Conservation (phyloP, 2,888 invertebrate genomes). For the Hydraecia micacea region DNA sequence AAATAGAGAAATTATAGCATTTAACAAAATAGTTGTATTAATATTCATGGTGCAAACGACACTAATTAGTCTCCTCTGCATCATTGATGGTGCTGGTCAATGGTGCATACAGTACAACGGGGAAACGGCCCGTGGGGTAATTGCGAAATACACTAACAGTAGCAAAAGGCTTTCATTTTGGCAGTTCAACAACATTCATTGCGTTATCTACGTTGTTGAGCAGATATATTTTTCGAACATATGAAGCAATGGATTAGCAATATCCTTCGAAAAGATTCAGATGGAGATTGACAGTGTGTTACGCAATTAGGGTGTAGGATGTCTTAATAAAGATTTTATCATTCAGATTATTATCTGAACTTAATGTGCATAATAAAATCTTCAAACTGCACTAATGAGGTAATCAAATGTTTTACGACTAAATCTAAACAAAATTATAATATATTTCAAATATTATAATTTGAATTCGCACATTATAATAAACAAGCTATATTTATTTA, state of each 20-base stretch:
- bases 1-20: background rate
- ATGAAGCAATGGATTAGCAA: background rate
- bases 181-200: background rate
- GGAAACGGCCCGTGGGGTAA: background rate
- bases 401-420: conserved; percentile 43
- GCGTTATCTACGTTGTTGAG: background rate
- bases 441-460: conserved; percentile 45
- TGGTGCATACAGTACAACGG: too few relatives aligned
- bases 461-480: conserved; percentile 42
- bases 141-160: background rate
- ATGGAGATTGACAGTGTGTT: too few relatives aligned
- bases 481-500: conserved; percentile 33
- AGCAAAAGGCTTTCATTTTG: background rate
- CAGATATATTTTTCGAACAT: background rate
- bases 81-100: too few relatives aligned
- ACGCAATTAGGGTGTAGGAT: background rate
- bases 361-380: conserved; percentile 19
- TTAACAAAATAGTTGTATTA: too few relatives aligned
- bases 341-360: conserved; percentile 14
- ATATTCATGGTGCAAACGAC: too few relatives aligned
- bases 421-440: conserved; percentile 21
- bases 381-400: conserved; percentile 26
- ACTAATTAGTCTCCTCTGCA: too few relatives aligned
- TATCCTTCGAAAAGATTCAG: too few relatives aligned
- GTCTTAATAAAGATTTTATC: conserved; percentile 17